A percentile compares a stretch with the other conserved stretches of the same genome.
These are phyloP conservation scores for Accipiter cooperii DNA, from an alignment of 2,113 vertebrate genomes.

Conservation along the genomic window DNA sequence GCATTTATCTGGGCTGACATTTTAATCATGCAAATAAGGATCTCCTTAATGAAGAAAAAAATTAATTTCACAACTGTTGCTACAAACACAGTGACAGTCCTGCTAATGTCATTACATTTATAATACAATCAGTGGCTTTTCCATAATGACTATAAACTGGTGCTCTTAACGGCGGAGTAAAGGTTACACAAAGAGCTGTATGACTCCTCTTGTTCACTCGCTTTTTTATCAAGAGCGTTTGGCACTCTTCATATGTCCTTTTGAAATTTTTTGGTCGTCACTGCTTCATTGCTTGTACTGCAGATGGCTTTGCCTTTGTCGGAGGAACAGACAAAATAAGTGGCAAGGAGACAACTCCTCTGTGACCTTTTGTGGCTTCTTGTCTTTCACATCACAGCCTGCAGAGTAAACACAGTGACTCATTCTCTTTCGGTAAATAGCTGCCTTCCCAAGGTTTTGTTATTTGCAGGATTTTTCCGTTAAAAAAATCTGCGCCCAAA, in stretches of 20 bases:
- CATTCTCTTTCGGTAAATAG: background rate
- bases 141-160: conserved; percentile 1
- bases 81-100: conserved; percentile 31
- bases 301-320: background rate
- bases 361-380: background rate
- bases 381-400: background rate
- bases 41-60: conserved; percentile 64
- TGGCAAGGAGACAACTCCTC: background rate
- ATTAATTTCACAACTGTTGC: conserved; percentile 50
- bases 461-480: background rate
- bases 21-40: conserved; percentile 71
- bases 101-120: conserved; percentile 18
- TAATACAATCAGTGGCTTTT: background rate
- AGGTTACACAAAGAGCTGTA: conserved; percentile 26
- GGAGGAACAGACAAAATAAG: background rate
- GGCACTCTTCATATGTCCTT: background rate
- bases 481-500: background rate
- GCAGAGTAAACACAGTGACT: background rate
- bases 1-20: conserved; percentile 62
- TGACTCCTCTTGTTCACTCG: background rate
- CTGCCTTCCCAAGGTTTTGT: background rate
- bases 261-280: background rate
- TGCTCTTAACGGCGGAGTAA: background rate
- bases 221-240: background rate
- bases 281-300: background rate